phyloP scores from a whole-genome alignment of 2,113 vertebrate genomes.

The Corvus hawaiiensis region DNA sequence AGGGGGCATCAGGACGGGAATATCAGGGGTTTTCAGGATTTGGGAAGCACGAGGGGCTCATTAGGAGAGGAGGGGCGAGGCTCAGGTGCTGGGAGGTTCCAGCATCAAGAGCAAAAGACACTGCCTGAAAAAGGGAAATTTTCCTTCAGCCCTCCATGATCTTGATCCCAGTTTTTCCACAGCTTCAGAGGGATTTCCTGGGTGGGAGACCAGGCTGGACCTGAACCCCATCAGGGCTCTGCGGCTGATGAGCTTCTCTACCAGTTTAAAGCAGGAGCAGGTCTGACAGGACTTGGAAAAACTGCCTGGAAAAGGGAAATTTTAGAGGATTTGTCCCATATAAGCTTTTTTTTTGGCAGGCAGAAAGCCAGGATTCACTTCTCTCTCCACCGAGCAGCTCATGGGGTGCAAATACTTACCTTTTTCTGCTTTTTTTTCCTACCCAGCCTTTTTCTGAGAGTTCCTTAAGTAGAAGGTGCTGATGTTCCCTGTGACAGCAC shows the following conservation, averaged over 20 bases:
- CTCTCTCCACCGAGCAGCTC: background rate
- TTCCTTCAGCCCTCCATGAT: background rate
- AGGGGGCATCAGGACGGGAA: background rate
- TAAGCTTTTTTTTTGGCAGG: background rate
- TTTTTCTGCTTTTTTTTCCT: background rate
- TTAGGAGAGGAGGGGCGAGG: background rate
- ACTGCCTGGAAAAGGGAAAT: background rate
- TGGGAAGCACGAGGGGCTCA: background rate
- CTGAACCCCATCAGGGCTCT: rapidly evolving
- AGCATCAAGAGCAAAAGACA: background rate
- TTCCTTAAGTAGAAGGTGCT: background rate
- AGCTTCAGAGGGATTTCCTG: background rate
- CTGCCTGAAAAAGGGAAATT: background rate
- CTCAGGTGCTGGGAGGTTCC: background rate
- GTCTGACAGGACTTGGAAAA: background rate
- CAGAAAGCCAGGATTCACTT: background rate
- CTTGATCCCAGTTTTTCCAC: background rate
- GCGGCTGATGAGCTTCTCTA: rapidly evolving
- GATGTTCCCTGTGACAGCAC: background rate
- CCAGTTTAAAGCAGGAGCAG: rapidly evolving
- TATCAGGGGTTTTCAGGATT: background rate
- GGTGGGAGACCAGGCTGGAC: background rate
- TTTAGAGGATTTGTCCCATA: background rate
- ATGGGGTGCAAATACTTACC: background rate
- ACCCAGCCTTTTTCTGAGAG: background rate